A percentile compares a stretch with the other conserved stretches of the same genome.
Evolutionary conservation across 1,140 invertebrate genomes (phyloP).

Genomic region (Habropoda laboriosa): DNA sequence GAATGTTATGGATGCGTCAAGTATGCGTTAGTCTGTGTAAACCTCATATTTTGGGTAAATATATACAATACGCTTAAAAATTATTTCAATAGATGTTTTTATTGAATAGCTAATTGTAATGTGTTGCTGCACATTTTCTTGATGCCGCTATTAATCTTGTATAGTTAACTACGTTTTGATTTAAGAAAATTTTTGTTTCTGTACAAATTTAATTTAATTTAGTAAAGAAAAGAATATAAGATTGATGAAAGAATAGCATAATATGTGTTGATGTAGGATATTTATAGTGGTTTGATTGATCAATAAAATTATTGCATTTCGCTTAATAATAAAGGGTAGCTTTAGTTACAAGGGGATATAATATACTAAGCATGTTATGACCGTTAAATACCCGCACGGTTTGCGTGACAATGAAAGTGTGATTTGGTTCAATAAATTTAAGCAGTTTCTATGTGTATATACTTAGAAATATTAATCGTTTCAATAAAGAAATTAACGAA

Average conservation of each 20-base stretch:
- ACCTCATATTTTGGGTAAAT: conserved; percentile 85
- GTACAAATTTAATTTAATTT: neutral
- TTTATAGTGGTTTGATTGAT: conserved; percentile 2
- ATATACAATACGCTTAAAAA: no score
- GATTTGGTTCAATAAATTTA: conserved; percentile 22
- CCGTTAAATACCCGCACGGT: neutral
- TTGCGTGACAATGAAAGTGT: neutral
- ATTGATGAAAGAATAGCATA: neutral
- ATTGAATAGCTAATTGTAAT: neutral
- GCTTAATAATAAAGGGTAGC: neutral
- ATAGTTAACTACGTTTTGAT: neutral
- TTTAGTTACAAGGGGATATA: neutral
- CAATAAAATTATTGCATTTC: conserved; percentile 12
- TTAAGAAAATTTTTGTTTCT: neutral
- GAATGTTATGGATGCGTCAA: conserved; percentile 87
- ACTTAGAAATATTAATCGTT: neutral
- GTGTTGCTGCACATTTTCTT: neutral
- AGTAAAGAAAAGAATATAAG: neutral
- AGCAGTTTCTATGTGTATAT: neutral
- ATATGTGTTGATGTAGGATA: neutral
- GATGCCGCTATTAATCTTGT: neutral
- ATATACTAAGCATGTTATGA: neutral
- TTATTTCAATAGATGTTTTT: neutral
- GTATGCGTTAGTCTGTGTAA: conserved; percentile 87
- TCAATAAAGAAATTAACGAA: neutral